Evolutionary conservation across 2,113 vertebrate species (phyloP), one percentile per base, ranked within the genome.

Genomic region (Sciurus niger): DNA sequence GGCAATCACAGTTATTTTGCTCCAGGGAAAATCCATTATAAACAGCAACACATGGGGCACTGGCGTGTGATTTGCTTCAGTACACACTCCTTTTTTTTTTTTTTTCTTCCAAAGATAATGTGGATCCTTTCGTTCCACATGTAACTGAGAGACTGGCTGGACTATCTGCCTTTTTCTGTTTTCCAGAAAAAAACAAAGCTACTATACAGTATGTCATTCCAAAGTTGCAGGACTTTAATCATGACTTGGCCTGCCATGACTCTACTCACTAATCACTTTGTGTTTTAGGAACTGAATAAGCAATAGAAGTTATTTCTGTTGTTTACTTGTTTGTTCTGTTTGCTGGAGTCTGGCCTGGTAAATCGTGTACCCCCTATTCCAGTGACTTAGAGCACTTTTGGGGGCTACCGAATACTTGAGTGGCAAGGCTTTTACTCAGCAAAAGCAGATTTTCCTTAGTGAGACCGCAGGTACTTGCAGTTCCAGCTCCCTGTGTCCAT

Each of bases 11-110:
- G 95, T 97, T 96, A 97, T 96, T 97, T 95, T 94, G 95, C 98
- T 97, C 97, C 88, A 92, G 98, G 98, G 98, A 98, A 97, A 98
- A 53, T 48, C 96, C 98, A 96, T 95, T 97, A 96, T 90, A 96
- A 96, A 67, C 98, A 98, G 70, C 98, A 82, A 82, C 94, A 96
- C 96, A 37, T 84, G 92, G 97, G 97, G 96, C 89, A 24, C 73
- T 83, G 84, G 94, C 22, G 37, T 94, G 70, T 40, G 84, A 70
- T 84, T 30, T 93, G 97, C 96, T 96, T 95, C 85, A 17, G 40
- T 96, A 95, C 97, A 97, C 97, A 96, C 80, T 2, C 96, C 92
- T 40, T 40, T 40, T 40, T 48, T 0, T 96, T 94, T 93, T 90
- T 20, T 16, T 4, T 0, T 4, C 16, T 16, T 1, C 53, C 89